Percentiles rank a stretch among this genome's conserved stretches.
Evolutionary conservation across 2,113 vertebrate genomes (phyloP).

Genomic region (Gymnogyps californianus): DNA sequence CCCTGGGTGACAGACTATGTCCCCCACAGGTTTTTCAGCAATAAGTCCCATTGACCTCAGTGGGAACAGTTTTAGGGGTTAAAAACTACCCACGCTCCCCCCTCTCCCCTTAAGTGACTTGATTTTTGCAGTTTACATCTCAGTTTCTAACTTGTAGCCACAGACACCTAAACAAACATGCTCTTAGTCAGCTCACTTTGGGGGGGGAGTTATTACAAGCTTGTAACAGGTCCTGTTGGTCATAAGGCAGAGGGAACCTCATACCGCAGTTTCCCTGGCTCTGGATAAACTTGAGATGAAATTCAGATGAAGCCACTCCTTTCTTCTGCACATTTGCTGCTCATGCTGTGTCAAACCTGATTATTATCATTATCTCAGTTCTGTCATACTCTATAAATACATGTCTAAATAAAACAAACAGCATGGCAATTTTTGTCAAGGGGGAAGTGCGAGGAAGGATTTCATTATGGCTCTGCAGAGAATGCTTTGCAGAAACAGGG

Average conservation of each 20-base stretch:
- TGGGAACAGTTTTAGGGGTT: not conserved
- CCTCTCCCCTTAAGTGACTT: not conserved
- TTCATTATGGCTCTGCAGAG: not conserved
- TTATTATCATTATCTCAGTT: slow-evolving; percentile 20
- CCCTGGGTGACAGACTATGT: not conserved
- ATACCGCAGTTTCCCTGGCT: not conserved
- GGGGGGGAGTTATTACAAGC: not conserved
- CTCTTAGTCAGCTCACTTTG: not conserved
- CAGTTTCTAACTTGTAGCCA: not conserved
- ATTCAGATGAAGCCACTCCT: not conserved
- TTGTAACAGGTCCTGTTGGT: not conserved
- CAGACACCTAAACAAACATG: not conserved
- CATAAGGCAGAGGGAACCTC: not conserved
- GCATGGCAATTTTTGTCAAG: not conserved
- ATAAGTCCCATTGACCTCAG: not conserved
- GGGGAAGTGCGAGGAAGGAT: not conserved
- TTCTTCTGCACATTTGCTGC: slow-evolving; percentile 17
- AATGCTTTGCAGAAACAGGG: not conserved
- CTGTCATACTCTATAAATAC: slow-evolving; percentile 46
- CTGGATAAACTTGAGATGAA: not conserved
- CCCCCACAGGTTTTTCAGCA: not conserved
- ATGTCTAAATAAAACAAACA: slow-evolving; percentile 8
- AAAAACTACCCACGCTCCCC: not conserved
- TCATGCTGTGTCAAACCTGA: not conserved
- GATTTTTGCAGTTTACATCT: not conserved